Evolutionary conservation across 2,888 invertebrate genomes (phyloP).

Genomic region (Zygothrica quintamaculata): DNA sequence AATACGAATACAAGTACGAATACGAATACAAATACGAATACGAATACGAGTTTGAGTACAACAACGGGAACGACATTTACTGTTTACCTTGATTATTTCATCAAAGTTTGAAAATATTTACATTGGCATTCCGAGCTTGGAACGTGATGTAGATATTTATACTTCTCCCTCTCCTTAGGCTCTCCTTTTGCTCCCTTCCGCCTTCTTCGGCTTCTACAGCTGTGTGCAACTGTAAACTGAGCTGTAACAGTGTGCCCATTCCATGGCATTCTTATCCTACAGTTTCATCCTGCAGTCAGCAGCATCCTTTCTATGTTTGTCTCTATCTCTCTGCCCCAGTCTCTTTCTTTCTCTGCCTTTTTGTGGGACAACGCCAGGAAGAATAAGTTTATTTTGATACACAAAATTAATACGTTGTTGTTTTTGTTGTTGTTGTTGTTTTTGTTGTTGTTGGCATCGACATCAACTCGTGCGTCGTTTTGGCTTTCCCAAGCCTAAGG

Average conservation of each 20-base stretch:
- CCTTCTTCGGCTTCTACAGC: not conserved
- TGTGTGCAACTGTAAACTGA: constrained; percentile 49
- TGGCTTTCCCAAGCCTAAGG: constrained; percentile 9
- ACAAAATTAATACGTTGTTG: constrained; percentile 76
- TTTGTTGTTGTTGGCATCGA: constrained; percentile 66
- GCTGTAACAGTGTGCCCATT: constrained; percentile 39
- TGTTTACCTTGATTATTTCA: constrained; percentile 77
- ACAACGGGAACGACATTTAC: constrained; percentile 68
- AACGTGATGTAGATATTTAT: constrained; percentile 78
- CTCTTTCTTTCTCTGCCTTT: constrained; percentile 29
- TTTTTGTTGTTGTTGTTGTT: no score
- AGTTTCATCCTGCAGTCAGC: not conserved
- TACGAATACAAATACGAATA: constrained; percentile 9
- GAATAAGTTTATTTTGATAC: constrained; percentile 78
- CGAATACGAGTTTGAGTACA: constrained; percentile 39
- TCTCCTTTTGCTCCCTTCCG: not conserved
- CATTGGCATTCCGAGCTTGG: constrained; percentile 77
- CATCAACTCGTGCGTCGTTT: constrained; percentile 69
- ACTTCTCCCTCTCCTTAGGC: constrained; percentile 55
- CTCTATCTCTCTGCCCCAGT: constrained; percentile 24
- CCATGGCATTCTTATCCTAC: constrained; percentile 3
- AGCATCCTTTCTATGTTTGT: constrained; percentile 41
- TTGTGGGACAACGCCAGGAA: constrained; percentile 38
- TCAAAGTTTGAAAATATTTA: constrained; percentile 78
- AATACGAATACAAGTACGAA: constrained; percentile 1